These are phyloP conservation scores for Liodrosophila aerea DNA, from an alignment of 2,888 invertebrate species.

Conservation along the genomic window DNA sequence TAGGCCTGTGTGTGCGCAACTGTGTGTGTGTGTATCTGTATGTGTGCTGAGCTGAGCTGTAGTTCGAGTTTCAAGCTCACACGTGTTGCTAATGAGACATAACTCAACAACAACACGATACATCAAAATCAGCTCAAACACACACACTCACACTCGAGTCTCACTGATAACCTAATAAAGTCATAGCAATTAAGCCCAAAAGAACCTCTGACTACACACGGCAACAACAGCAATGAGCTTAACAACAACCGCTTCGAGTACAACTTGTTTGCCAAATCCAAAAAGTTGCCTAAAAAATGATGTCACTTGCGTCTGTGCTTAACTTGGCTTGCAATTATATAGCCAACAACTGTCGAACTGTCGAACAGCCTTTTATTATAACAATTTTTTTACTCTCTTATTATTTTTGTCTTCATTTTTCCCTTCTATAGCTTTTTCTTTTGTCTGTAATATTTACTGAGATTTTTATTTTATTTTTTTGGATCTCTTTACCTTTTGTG, in stretches of 20 bases:
- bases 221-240: slow-evolving; percentile 24
- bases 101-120: slow-evolving; percentile 57
- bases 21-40: slow-evolving; percentile 7
- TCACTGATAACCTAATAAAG: slow-evolving; percentile 73
- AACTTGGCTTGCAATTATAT: slow-evolving; percentile 61
- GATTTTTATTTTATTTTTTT: slow-evolving; percentile 25
- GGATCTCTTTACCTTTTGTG: slow-evolving; percentile 56
- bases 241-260: slow-evolving; percentile 34
- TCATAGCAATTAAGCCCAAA: slow-evolving; percentile 68
- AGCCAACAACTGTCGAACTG: slow-evolving; percentile 53
- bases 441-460: slow-evolving; percentile 42
- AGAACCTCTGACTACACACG: slow-evolving; percentile 46
- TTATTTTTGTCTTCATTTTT: slow-evolving; percentile 16
- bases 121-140: slow-evolving; percentile 37
- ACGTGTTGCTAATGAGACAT: slow-evolving; percentile 75
- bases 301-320: slow-evolving; percentile 59
- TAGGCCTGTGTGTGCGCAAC: neutral
- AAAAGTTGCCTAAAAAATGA: slow-evolving; percentile 66
- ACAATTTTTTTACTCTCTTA: slow-evolving; percentile 31
- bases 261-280: slow-evolving; percentile 70
- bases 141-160: slow-evolving; percentile 22
- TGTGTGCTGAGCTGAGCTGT: slow-evolving; percentile 13
- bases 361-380: slow-evolving; percentile 59
- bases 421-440: slow-evolving; percentile 25
- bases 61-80: slow-evolving; percentile 54